Conservation (phyloP, 2,113 vertebrate genomes). For the Orcinus orca region DNA sequence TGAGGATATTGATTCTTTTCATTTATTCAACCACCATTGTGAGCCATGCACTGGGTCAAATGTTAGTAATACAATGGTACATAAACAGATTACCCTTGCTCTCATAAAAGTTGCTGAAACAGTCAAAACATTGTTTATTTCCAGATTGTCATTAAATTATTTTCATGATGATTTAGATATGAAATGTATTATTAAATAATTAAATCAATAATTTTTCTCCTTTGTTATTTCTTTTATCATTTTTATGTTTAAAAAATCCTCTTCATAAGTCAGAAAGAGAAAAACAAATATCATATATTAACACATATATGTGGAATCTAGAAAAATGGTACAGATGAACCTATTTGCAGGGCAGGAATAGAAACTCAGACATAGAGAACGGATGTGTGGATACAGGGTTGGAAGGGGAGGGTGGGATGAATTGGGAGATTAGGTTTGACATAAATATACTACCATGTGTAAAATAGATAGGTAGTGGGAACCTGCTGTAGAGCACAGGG, state of each 20-base stretch:
- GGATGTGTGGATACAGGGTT: too few relatives aligned
- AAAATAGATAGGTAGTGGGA: too few relatives aligned
- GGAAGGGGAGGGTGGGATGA: too few relatives aligned
- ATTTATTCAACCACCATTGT: neutral
- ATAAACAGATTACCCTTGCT: neutral
- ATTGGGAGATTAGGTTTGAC: too few relatives aligned
- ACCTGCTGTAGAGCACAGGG: too few relatives aligned
- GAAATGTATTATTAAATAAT: neutral
- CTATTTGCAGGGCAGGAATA: too few relatives aligned
- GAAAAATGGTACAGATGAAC: too few relatives aligned
- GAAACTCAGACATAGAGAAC: too few relatives aligned
- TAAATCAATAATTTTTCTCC: neutral
- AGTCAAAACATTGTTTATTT: conserved; percentile 17
- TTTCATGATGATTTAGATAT: neutral
- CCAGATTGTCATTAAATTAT: conserved; percentile 3
- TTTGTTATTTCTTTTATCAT: conserved; percentile 2
- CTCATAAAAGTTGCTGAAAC: neutral
- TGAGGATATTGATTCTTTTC: neutral
- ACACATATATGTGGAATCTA: too few relatives aligned
- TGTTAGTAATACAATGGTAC: neutral
- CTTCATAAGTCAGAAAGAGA: neutral
- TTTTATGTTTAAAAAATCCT: neutral
- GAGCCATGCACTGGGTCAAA: neutral
- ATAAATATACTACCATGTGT: too few relatives aligned
- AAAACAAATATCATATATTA: too few relatives aligned